Evolutionary conservation across 2,797 vertebrate species (phyloP).

Genomic region (Mormyrus proboscirostris): DNA sequence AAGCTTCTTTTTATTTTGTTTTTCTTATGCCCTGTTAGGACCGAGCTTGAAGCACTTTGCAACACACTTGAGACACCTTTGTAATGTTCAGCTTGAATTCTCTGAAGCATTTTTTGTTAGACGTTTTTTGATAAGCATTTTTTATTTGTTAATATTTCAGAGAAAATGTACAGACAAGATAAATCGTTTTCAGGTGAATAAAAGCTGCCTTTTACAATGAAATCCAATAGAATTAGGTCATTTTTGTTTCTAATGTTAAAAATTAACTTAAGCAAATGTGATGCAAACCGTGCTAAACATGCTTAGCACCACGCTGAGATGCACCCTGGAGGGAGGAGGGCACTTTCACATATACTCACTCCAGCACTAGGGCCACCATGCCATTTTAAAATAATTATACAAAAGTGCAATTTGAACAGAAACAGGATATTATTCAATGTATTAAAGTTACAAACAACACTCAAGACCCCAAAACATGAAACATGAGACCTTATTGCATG

Average conservation of each 20-base stretch:
- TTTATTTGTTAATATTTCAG: neutral
- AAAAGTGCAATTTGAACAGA: neutral
- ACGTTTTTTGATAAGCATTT: neutral
- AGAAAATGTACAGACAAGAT: neutral
- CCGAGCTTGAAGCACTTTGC: neutral
- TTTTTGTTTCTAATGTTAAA: neutral
- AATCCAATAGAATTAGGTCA: neutral
- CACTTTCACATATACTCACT: neutral
- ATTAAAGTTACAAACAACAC: neutral
- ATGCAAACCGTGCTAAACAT: neutral
- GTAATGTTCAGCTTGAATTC: neutral
- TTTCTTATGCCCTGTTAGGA: neutral
- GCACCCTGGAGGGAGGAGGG: neutral
- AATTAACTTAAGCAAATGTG: neutral
- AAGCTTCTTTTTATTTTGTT: neutral
- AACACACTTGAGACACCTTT: neutral
- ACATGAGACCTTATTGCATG: neutral
- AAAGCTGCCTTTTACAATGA: neutral
- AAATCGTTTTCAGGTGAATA: neutral
- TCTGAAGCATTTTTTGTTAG: neutral
- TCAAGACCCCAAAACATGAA: neutral
- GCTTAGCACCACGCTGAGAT: neutral
- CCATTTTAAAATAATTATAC: neutral
- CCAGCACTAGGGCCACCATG: neutral
- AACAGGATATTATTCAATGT: neutral